These are phyloP conservation scores for Nycteola revayana DNA, from an alignment of 2,888 invertebrate genomes.

Conservation along the genomic window DNA sequence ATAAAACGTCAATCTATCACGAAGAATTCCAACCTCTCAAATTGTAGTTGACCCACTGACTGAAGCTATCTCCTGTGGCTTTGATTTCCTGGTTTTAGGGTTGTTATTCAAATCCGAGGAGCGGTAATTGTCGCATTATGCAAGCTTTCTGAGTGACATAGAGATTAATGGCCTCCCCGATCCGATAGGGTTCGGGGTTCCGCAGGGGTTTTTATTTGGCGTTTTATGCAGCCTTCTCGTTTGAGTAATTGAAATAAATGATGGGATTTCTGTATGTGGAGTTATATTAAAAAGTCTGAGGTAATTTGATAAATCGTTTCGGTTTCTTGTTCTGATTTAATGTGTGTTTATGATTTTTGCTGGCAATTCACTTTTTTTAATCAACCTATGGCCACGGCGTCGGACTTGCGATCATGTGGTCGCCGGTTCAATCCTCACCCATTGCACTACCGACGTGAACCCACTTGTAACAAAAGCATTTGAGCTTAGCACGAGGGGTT, in stretches of 20 bases:
- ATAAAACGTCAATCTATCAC: too few species aligned
- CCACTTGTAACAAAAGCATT: too few species aligned
- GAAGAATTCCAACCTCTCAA: too few species aligned
- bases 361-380: too few species aligned
- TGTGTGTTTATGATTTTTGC: too few species aligned
- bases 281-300: constrained; percentile 22
- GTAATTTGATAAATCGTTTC: constrained; percentile 28
- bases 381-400: too few species aligned
- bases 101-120: constrained; percentile 29
- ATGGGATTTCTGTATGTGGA: constrained; percentile 22
- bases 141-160: constrained; percentile 33
- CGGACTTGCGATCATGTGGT: too few species aligned
- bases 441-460: too few species aligned
- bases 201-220: constrained; percentile 14
- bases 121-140: constrained; percentile 42
- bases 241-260: constrained; percentile 41
- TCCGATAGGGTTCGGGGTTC: background rate
- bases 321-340: too few species aligned
- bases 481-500: too few species aligned
- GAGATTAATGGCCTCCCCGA: constrained; percentile 36
- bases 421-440: too few species aligned
- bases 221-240: constrained; percentile 29
- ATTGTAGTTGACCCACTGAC: too few species aligned
- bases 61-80: background rate
- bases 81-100: constrained; percentile 5